Percentiles rank a stretch among this genome's conserved stretches.
Evolutionary conservation across 2,797 vertebrate genomes (phyloP).

Genomic region (Clarias laeviceps): DNA sequence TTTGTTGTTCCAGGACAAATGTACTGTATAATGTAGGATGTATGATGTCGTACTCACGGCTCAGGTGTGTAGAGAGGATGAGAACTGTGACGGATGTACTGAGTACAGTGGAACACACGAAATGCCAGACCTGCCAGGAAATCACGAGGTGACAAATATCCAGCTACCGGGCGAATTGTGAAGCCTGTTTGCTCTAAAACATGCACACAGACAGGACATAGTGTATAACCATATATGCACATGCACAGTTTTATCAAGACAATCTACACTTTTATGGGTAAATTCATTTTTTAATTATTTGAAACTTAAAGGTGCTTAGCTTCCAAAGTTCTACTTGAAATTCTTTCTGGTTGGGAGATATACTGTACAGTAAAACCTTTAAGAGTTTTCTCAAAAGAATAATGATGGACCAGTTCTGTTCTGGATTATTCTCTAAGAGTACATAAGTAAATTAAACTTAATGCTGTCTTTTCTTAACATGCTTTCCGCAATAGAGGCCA

Average conservation of each 20-base stretch:
- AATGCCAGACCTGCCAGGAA: slow-evolving; percentile 97
- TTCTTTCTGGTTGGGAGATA: not conserved
- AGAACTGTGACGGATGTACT: slow-evolving; percentile 95
- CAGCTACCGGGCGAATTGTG: slow-evolving; percentile 93
- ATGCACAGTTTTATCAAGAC: not conserved
- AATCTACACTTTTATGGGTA: not conserved
- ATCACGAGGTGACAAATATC: slow-evolving; percentile 93
- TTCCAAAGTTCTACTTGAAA: not conserved
- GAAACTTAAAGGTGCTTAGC: not conserved
- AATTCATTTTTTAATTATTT: not conserved
- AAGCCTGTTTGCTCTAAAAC: slow-evolving; percentile 89
- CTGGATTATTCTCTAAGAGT: not conserved
- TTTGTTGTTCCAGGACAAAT: slow-evolving; percentile 1
- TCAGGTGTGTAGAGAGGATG: slow-evolving; percentile 97
- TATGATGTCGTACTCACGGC: slow-evolving; percentile 79
- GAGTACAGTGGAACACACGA: slow-evolving; percentile 97
- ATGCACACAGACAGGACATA: slow-evolving; percentile 11
- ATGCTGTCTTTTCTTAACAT: not conserved
- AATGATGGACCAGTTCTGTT: not conserved
- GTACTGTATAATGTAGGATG: not conserved
- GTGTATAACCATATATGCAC: not conserved
- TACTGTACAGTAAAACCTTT: not conserved
- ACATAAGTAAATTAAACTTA: not conserved
- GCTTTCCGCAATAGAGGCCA: not conserved
- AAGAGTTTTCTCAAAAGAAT: not conserved